phyloP scores from a whole-genome alignment of 2,113 vertebrate species.

The Diglossa brunneiventris region DNA sequence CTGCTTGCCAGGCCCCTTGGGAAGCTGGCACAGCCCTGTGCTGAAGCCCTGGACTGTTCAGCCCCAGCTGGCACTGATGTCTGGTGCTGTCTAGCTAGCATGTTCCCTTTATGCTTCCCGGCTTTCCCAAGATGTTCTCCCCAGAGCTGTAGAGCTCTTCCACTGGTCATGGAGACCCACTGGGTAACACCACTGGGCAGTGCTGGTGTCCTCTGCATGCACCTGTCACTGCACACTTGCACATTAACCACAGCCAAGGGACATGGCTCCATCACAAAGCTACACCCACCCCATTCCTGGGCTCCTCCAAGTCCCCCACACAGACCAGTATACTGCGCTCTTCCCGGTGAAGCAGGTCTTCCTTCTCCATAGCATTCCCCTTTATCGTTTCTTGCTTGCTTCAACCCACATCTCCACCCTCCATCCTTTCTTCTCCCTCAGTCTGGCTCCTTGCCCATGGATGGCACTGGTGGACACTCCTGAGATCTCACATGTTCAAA shows the following conservation, averaged over 20 bases:
- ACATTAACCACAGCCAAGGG: neutral
- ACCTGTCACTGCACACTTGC: neutral
- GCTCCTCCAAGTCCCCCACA: neutral
- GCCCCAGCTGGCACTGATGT: rapidly evolving
- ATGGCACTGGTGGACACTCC: neutral
- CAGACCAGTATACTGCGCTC: neutral
- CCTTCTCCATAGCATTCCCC: neutral
- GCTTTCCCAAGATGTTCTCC: neutral
- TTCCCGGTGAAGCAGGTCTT: neutral
- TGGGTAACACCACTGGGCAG: neutral
- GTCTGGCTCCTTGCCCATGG: neutral
- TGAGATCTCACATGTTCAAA: neutral
- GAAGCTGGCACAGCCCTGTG: neutral
- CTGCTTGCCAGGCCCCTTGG: neutral
- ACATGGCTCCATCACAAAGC: rapidly evolving
- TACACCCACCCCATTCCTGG: rapidly evolving
- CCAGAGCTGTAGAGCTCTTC: neutral
- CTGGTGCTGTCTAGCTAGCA: neutral
- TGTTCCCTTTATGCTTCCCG: neutral
- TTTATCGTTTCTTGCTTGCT: neutral
- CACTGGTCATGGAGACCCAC: neutral
- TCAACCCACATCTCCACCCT: neutral
- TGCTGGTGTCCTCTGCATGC: neutral
- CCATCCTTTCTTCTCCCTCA: neutral
- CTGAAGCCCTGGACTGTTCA: neutral